Percentiles rank a stretch among this genome's conserved stretches.
Evolutionary conservation across 2,113 vertebrate genomes (phyloP).

Genomic region (Aldabrachelys gigantea): DNA sequence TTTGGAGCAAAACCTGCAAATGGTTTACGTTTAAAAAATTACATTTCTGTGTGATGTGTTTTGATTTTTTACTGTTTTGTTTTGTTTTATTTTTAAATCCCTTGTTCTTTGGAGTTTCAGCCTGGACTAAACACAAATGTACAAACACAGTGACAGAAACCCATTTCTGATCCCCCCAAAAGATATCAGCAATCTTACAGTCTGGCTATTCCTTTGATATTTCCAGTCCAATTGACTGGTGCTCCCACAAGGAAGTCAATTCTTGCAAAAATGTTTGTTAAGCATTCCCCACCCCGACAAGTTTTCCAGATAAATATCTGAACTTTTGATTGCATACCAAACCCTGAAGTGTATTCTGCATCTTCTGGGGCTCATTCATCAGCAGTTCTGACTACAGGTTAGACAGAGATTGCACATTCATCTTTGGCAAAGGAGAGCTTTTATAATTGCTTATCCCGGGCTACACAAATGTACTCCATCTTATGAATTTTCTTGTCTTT

Average conservation of each 20-base stretch:
- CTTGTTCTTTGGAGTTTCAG: neutral
- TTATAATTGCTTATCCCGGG: neutral
- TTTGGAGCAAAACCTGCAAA: neutral
- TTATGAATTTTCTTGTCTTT: neutral
- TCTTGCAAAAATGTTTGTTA: neutral
- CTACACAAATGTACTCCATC: conserved; percentile 3
- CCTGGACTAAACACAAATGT: neutral
- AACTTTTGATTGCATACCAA: neutral
- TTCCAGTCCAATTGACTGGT: neutral
- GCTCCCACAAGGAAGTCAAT: neutral
- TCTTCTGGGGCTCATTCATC: neutral
- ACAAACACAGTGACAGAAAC: neutral
- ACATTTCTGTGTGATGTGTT: neutral
- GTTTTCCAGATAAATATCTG: neutral
- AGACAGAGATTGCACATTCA: neutral
- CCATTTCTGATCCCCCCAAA: neutral
- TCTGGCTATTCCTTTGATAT: neutral
- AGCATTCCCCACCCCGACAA: neutral
- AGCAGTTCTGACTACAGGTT: neutral
- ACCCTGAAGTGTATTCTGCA: neutral
- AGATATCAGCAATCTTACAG: neutral
- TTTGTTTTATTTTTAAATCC: neutral
- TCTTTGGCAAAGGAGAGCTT: neutral
- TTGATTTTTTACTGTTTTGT: neutral
- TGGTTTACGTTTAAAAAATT: too few species aligned